phyloP scores from a whole-genome alignment of 2,797 vertebrate genomes.

The Brachymystax lenok region DNA sequence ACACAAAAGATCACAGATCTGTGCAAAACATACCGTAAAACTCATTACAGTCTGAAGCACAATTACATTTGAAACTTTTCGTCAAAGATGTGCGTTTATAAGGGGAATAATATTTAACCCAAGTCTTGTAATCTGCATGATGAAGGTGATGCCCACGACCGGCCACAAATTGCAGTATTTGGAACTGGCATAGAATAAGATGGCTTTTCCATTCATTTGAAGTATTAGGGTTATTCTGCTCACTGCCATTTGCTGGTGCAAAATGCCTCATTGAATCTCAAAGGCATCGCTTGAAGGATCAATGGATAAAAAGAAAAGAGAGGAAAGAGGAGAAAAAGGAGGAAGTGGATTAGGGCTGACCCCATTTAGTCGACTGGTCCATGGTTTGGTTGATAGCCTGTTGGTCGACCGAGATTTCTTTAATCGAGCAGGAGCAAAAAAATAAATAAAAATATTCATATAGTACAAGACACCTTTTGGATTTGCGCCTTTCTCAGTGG shows the following conservation, averaged over 20 bases:
- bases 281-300: not conserved
- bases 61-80: not conserved
- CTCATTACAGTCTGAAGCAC: not conserved
- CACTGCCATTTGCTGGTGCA: not conserved
- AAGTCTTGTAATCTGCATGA: not conserved
- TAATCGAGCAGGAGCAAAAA: too few relatives aligned
- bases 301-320: not conserved
- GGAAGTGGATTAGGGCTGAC: too few relatives aligned
- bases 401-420: too few relatives aligned
- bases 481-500: too few relatives aligned
- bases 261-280: not conserved
- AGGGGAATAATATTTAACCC: not conserved
- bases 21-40: not conserved
- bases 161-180: too few relatives aligned
- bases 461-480: too few relatives aligned
- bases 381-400: too few relatives aligned
- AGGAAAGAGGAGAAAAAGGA: not conserved
- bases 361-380: too few relatives aligned
- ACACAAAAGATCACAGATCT: not conserved
- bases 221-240: not conserved
- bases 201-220: not conserved
- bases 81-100: not conserved
- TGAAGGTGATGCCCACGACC: too few relatives aligned
- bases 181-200: not conserved
- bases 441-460: too few relatives aligned